Evolutionary conservation across 1,140 invertebrate genomes (phyloP).

Genomic region (Trichoplusia ni): DNA sequence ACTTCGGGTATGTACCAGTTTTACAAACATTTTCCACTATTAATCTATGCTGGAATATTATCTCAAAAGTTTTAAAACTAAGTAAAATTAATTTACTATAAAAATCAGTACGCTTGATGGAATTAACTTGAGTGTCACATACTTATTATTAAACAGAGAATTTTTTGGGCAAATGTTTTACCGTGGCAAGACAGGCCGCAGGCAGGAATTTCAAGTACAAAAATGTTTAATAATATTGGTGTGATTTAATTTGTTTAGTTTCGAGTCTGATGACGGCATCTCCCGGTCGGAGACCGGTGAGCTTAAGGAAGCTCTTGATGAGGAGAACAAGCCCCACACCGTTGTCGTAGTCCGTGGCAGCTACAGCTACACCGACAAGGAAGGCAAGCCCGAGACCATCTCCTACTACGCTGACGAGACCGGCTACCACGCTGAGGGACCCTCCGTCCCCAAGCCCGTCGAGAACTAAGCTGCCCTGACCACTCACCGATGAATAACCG

Average conservation of each 20-base stretch:
- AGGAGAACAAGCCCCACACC: slow-evolving; percentile 71
- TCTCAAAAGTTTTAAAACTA: no score
- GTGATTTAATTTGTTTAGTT: slow-evolving; percentile 49
- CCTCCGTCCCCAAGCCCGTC: slow-evolving; percentile 58
- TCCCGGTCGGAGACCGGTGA: slow-evolving; percentile 62
- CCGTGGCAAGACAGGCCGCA: no score
- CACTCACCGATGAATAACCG: background rate
- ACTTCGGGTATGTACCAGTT: slow-evolving; percentile 52
- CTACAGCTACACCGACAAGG: slow-evolving; percentile 61
- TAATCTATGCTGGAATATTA: no score
- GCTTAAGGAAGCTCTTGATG: slow-evolving; percentile 65
- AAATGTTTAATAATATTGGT: background rate
- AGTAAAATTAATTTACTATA: no score
- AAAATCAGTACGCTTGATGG: no score
- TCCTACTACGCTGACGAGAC: slow-evolving; percentile 81
- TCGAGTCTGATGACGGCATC: slow-evolving; percentile 68
- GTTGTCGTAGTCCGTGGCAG: slow-evolving; percentile 71
- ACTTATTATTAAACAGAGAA: no score
- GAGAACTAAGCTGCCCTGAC: slow-evolving; percentile 16
- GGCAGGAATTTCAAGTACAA: no score
- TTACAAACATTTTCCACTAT: no score
- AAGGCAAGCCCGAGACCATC: slow-evolving; percentile 64
- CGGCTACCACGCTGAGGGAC: slow-evolving; percentile 79
- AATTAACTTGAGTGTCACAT: no score
- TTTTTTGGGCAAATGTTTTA: no score